These are phyloP conservation scores for Emmelina monodactyla DNA, from an alignment of 2,888 invertebrate genomes.

Conservation along the genomic window DNA sequence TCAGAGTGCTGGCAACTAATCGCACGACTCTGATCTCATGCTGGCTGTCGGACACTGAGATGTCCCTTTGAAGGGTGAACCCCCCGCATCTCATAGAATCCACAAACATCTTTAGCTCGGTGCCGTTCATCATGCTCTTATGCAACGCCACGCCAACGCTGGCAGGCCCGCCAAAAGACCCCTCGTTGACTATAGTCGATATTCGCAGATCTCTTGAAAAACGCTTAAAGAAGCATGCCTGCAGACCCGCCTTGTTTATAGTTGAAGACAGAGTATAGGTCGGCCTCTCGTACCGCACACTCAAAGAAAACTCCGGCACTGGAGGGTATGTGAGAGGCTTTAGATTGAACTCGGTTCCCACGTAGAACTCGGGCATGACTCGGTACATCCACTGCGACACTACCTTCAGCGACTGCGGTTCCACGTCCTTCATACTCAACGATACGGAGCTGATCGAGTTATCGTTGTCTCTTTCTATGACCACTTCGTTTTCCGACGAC, in stretches of 20 bases:
- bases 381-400: constrained; percentile 50
- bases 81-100: constrained; percentile 52
- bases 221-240: constrained; percentile 44
- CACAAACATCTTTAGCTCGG: constrained; percentile 49
- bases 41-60: constrained; percentile 38
- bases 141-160: constrained; percentile 42
- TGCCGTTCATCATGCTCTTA: constrained; percentile 37
- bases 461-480: constrained; percentile 35
- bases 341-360: constrained; percentile 42
- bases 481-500: constrained; percentile 47
- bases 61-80: constrained; percentile 46
- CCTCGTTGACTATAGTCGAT: constrained; percentile 42
- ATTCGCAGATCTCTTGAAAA: constrained; percentile 40
- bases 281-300: constrained; percentile 38
- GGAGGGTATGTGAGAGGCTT: constrained; percentile 33
- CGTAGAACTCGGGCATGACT: constrained; percentile 31
- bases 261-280: constrained; percentile 40
- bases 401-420: constrained; percentile 37
- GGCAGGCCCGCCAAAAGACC: constrained; percentile 25
- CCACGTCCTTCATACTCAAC: constrained; percentile 41
- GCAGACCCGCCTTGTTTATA: constrained; percentile 37
- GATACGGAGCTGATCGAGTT: constrained; percentile 35
- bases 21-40: constrained; percentile 40
- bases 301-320: constrained; percentile 37
- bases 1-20: constrained; percentile 40